Base-by-base conservation (phyloP, 2,797 vertebrate species). In the Champsocephalus esox region DNA sequence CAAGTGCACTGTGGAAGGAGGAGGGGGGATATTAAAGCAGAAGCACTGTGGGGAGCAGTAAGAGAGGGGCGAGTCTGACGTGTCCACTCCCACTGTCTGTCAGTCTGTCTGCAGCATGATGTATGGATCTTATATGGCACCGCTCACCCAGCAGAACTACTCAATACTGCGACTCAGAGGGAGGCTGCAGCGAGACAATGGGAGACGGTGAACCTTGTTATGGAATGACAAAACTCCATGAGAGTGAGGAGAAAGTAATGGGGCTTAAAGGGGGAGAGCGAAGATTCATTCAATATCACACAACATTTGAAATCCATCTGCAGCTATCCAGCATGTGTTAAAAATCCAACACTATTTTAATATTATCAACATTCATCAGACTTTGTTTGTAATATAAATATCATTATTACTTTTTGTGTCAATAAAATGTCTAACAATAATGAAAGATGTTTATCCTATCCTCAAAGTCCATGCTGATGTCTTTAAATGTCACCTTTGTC, bases 31-130 rank as follows among this genome's bases (percentile, higher is more conserved):
- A 86, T 92, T 73, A 84, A 82, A 87, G 84, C 75, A 16, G 74
- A 9, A 84, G 86, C 77, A 62, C 61, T 74, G 81, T 81, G 74
- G 69, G 73, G 80, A 90, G 78, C 70, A 85, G 85, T 88, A 88
- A 80, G 81, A 69, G 85, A 87, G 88, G 87, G 84, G 86, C 86
- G 79, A 57, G 87, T 80, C 80, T 89, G 88, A 92, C 90, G 83
- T 85, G 86, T 90, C 81, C 79, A 85, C 89, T 90, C 92, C 88
- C 88, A 81, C 90, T 85, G 92, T 92, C 92, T 91, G 92, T 89
- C 92, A 91, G 63, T 82, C 85, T 77, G 86, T 77, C 84, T 70
- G 51, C 50, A 54, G 56, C 43, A 50, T 94, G 92, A 95, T 94
- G 87, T 90, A 94, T 94, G 92, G 89, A 79, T 75, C 88, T 82